phyloP scores from a whole-genome alignment of 1,140 invertebrate genomes.

The Papilio machaon region DNA sequence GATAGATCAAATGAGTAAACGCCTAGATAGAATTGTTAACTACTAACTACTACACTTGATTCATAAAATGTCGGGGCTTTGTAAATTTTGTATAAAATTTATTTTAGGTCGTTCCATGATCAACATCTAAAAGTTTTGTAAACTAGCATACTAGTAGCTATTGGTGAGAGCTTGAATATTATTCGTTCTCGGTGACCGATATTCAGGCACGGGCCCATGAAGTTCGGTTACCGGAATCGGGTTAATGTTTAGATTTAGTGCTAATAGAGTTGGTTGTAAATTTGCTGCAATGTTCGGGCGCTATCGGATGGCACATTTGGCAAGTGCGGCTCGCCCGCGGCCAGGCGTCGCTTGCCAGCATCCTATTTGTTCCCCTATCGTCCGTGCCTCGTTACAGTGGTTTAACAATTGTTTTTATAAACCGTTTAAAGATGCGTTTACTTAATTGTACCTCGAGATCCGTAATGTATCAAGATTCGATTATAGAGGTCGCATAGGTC shows the following conservation, averaged over 20 bases:
- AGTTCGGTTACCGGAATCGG: constrained; percentile 77
- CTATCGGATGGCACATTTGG: constrained; percentile 80
- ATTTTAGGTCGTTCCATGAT: too few relatives aligned
- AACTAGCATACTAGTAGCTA: background rate
- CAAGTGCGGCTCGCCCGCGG: constrained; percentile 64
- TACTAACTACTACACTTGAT: too few relatives aligned
- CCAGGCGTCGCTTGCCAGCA: constrained; percentile 66
- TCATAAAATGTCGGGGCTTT: too few relatives aligned
- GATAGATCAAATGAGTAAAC: too few relatives aligned
- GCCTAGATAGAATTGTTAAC: too few relatives aligned
- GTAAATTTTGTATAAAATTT: too few relatives aligned
- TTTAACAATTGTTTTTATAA: constrained; percentile 72
- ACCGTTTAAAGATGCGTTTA: constrained; percentile 44
- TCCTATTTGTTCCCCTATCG: constrained; percentile 68
- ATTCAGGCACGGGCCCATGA: constrained; percentile 69
- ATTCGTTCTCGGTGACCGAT: constrained; percentile 58
- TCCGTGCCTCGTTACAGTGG: constrained; percentile 52
- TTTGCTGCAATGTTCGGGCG: constrained; percentile 75
- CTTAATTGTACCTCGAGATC: constrained; percentile 19
- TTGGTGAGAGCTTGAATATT: background rate
- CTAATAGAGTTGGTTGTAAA: constrained; percentile 81
- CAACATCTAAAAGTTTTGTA: background rate
- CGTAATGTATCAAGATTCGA: constrained; percentile 29
- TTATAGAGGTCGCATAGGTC: constrained; percentile 39
- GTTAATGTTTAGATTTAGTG: constrained; percentile 82